Evolutionary conservation across 30 jellyfish, hydroid and myxozoan genomes (phyloP).

Genomic region (Pelagia noctiluca): DNA sequence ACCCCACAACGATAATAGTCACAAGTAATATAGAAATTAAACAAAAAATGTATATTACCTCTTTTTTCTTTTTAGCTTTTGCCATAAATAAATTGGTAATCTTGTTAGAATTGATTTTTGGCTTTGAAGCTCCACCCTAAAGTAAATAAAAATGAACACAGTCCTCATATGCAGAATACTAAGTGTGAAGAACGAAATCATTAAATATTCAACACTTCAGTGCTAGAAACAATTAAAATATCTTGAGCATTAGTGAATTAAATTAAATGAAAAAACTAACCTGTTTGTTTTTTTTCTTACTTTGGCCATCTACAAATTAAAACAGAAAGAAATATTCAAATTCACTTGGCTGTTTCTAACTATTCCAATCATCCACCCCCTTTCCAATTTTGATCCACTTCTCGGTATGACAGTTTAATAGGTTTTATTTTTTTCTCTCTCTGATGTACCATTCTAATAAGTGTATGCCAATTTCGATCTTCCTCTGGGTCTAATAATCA

Average conservation of each 20-base stretch:
- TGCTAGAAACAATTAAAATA: background rate
- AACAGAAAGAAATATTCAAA: background rate
- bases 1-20: too few species aligned
- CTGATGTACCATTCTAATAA: too few species aligned
- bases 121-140: constrained; percentile 45
- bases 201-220: background rate
- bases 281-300: constrained; percentile 7
- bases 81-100: constrained; percentile 77
- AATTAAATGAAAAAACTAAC: background rate
- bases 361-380: background rate
- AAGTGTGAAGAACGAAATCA: too few species aligned
- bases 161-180: too few species aligned
- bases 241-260: background rate
- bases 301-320: constrained; percentile 2
- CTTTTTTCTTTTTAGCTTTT: constrained; percentile 66
- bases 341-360: background rate
- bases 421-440: too few species aligned
- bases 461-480: too few species aligned
- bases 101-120: constrained; percentile 61
- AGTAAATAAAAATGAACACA: background rate
- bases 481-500: too few species aligned
- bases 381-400: background rate
- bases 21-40: too few species aligned
- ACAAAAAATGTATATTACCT: constrained; percentile 53
- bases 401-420: too few species aligned